A percentile compares a stretch with the other conserved stretches of the same genome.
phyloP scores from a whole-genome alignment of 2,797 vertebrate genomes.

The Neoniphon sammara region DNA sequence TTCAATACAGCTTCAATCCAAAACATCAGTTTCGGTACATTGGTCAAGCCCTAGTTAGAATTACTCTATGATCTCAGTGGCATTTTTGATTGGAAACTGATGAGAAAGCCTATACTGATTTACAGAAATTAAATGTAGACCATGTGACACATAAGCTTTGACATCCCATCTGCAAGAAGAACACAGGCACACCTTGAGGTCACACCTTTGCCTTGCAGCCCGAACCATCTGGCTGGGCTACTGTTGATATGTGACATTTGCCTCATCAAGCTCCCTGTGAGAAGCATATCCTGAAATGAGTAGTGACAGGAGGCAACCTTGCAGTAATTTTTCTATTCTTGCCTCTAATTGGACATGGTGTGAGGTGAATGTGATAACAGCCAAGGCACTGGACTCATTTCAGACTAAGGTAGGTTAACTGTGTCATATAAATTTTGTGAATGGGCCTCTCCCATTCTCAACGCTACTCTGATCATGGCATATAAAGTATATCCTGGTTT shows the following conservation, averaged over 20 bases:
- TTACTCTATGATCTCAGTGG: no score
- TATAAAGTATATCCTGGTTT: conserved; percentile 32
- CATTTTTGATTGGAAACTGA: background rate
- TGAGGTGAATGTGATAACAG: conserved; percentile 66
- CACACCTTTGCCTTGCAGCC: conserved; percentile 32
- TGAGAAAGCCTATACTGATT: background rate
- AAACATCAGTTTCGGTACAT: no score
- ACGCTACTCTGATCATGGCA: conserved; percentile 36
- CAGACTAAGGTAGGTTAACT: conserved; percentile 47
- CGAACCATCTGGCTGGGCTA: conserved; percentile 51
- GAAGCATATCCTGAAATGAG: conserved; percentile 60
- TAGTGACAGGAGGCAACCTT: conserved; percentile 72
- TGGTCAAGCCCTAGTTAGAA: no score
- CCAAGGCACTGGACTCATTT: conserved; percentile 47
- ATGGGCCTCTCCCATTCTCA: conserved; percentile 51
- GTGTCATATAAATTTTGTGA: conserved; percentile 38
- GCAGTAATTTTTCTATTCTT: conserved; percentile 73
- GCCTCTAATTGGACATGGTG: conserved; percentile 70
- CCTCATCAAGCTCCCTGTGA: conserved; percentile 58
- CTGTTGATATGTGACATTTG: conserved; percentile 45
- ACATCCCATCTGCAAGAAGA: conserved; percentile 17
- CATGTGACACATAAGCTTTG: background rate
- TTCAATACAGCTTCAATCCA: no score
- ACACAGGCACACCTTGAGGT: conserved; percentile 37
- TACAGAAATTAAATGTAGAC: background rate